Evolutionary conservation across 2,113 vertebrate genomes (phyloP).

Genomic region (Electrona antarctica): DNA sequence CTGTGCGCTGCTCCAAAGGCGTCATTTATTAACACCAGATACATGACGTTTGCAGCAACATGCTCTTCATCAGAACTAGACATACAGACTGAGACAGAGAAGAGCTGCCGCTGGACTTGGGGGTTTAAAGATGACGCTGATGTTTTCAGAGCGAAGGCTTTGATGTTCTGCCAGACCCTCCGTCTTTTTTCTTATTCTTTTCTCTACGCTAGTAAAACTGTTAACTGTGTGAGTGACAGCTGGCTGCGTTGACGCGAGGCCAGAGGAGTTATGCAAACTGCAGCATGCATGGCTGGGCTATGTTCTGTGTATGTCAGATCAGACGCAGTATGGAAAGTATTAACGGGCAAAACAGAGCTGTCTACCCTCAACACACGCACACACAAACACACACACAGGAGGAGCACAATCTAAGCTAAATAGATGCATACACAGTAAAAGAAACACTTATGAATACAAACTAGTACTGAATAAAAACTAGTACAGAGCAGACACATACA

Average conservation of each 20-base stretch:
- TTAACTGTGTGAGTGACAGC: neutral
- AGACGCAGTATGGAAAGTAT: neutral
- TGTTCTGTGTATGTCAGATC: neutral
- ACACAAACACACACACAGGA: neutral
- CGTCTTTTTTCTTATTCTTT: neutral
- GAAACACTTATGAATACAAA: too few species aligned
- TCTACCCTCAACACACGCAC: neutral
- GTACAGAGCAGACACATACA: too few species aligned
- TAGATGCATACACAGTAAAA: too few species aligned
- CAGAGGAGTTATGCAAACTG: neutral
- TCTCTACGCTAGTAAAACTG: neutral
- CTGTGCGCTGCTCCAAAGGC: too few species aligned
- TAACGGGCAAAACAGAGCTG: constrained; percentile 5
- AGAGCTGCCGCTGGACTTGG: neutral
- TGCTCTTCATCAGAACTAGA: neutral
- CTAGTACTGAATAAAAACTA: too few species aligned
- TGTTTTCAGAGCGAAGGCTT: constrained; percentile 3
- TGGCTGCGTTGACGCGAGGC: neutral
- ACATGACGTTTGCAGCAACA: too few species aligned
- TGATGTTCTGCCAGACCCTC: constrained; percentile 10
- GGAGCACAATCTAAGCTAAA: too few species aligned
- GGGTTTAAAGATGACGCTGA: neutral
- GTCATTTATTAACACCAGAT: too few species aligned
- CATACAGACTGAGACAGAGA: neutral
- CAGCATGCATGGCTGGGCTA: neutral